Conservation (phyloP, 35 echinoderm and acorn worm species). For the Anneissia japonica region DNA sequence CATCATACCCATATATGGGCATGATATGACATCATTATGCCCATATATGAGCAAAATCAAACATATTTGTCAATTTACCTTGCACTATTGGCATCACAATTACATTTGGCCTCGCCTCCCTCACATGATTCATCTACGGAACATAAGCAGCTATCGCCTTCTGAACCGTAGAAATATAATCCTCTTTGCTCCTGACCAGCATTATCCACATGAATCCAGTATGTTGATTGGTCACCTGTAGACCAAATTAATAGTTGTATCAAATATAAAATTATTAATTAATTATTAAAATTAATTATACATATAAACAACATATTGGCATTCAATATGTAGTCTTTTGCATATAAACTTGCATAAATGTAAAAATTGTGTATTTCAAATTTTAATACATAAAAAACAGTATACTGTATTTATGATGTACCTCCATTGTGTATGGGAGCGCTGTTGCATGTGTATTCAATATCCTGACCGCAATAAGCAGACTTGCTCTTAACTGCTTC, state of each 20-base stretch:
- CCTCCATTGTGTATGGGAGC: neutral
- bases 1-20: too few relatives aligned
- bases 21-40: too few relatives aligned
- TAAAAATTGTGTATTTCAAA: too few relatives aligned
- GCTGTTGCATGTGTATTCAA: neutral
- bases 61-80: neutral
- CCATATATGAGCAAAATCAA: too few relatives aligned
- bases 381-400: too few relatives aligned
- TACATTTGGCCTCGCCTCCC: neutral
- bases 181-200: neutral
- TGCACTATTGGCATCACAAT: neutral
- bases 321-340: too few relatives aligned
- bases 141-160: neutral
- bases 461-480: constrained; percentile 9
- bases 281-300: too few relatives aligned
- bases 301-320: too few relatives aligned
- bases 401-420: too few relatives aligned
- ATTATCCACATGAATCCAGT: neutral
- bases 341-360: too few relatives aligned
- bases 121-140: neutral
- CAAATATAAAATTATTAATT: too few relatives aligned
- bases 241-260: neutral
- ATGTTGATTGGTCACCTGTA: neutral
- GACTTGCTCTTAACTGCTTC: neutral
- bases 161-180: neutral